Evolutionary conservation across 2,888 invertebrate genomes (phyloP).

Genomic region (Branchellion lobata): DNA sequence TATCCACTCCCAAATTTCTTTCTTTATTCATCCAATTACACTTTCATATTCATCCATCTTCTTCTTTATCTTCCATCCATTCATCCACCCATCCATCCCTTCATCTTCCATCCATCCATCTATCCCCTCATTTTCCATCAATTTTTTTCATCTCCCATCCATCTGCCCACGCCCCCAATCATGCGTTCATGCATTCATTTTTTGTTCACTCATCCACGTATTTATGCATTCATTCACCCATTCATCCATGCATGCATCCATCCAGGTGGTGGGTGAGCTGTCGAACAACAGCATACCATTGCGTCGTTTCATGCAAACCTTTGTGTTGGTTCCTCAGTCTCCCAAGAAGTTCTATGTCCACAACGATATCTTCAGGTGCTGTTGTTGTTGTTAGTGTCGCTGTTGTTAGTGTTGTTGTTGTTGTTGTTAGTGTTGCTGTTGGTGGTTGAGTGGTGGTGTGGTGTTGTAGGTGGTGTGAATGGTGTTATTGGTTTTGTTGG

Average conservation of each 20-base stretch:
- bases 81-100: too few species aligned
- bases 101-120: too few species aligned
- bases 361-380: constrained; percentile 91
- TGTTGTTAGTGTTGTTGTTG: neutral
- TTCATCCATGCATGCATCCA: neutral
- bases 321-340: constrained; percentile 88
- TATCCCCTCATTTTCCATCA: too few species aligned
- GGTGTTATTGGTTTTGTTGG: neutral
- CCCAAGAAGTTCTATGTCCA: constrained; percentile 98
- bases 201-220: too few species aligned
- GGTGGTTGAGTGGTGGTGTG: neutral
- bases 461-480: neutral
- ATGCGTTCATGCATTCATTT: too few species aligned
- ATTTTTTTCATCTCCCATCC: too few species aligned
- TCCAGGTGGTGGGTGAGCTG: constrained; percentile 92
- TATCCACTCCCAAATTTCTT: too few species aligned
- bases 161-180: too few species aligned
- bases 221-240: too few species aligned
- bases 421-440: neutral
- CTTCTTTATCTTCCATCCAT: too few species aligned
- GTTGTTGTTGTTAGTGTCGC: neutral
- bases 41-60: too few species aligned
- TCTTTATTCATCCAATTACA: too few species aligned
- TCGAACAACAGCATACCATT: constrained; percentile 94
- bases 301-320: constrained; percentile 96